These are phyloP conservation scores for Caenorhabditis sp. DNA, from an alignment of 2,888 invertebrate genomes.

Conservation along the genomic window DNA sequence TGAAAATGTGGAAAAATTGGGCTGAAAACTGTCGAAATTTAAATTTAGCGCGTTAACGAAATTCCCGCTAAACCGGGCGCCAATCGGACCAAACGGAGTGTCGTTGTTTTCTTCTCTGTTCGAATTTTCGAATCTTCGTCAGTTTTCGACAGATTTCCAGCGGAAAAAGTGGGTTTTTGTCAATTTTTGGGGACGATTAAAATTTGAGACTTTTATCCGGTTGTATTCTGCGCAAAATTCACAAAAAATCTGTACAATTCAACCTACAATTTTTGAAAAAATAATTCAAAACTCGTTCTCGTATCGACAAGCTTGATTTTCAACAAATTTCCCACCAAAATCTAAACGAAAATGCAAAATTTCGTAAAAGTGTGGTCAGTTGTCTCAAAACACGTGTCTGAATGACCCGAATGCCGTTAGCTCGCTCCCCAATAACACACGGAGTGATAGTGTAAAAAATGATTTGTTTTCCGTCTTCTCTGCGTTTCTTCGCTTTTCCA, in stretches of 20 bases:
- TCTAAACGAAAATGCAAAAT: not conserved
- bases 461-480: constrained; percentile 29
- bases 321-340: no score
- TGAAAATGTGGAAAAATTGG: not conserved
- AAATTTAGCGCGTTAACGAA: constrained; percentile 17
- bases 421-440: constrained; percentile 23
- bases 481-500: constrained; percentile 11
- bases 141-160: not conserved
- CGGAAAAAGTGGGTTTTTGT: constrained; percentile 11
- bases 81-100: constrained; percentile 12
- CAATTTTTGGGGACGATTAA: not conserved
- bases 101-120: constrained; percentile 17
- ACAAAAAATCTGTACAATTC: not conserved
- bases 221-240: not conserved
- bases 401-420: no score
- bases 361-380: not conserved
- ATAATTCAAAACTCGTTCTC: not conserved
- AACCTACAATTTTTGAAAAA: not conserved
- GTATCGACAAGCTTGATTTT: no score
- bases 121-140: constrained; percentile 25
- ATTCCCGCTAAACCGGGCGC: constrained; percentile 18
- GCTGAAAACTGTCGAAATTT: not conserved
- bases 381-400: constrained; percentile 23
- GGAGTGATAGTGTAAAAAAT: constrained; percentile 35
- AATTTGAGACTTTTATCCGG: not conserved